Percentiles rank a stretch among this genome's conserved stretches.
phyloP scores from a whole-genome alignment of 2,113 vertebrate genomes.

The Pseudopipra pipra region DNA sequence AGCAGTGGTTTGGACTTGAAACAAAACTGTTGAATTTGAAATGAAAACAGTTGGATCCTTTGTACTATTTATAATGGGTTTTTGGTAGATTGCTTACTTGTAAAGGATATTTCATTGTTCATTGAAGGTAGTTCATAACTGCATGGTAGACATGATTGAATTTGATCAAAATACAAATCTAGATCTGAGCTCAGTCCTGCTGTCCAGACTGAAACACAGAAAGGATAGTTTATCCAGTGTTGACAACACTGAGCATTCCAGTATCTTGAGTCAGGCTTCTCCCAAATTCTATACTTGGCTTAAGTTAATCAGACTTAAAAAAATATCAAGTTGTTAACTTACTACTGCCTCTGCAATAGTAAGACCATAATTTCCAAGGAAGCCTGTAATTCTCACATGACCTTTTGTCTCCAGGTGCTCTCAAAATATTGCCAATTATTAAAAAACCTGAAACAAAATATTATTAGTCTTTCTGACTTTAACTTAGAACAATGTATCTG shows the following conservation, averaged over 20 bases:
- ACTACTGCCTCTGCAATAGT: not conserved
- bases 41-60: not conserved
- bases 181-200: not conserved
- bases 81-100: not conserved
- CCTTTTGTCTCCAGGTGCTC: conserved; percentile 40
- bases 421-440: conserved; percentile 7
- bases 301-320: not conserved
- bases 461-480: not conserved
- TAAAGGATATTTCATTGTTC: not conserved
- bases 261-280: not conserved
- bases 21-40: not conserved
- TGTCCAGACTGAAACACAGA: not conserved
- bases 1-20: not conserved
- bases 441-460: not conserved
- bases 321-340: accelerated
- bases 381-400: not conserved
- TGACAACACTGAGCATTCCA: conserved; percentile 9
- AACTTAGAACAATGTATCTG: not conserved
- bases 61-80: not conserved
- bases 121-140: not conserved
- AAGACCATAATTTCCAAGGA: not conserved
- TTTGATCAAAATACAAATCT: not conserved
- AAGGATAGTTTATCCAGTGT: not conserved
- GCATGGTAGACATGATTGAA: not conserved
- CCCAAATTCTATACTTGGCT: not conserved